Evolutionary conservation across 2,888 invertebrate species (phyloP), one percentile per base, ranked within the genome.

Genomic region (Protonemura montana): DNA sequence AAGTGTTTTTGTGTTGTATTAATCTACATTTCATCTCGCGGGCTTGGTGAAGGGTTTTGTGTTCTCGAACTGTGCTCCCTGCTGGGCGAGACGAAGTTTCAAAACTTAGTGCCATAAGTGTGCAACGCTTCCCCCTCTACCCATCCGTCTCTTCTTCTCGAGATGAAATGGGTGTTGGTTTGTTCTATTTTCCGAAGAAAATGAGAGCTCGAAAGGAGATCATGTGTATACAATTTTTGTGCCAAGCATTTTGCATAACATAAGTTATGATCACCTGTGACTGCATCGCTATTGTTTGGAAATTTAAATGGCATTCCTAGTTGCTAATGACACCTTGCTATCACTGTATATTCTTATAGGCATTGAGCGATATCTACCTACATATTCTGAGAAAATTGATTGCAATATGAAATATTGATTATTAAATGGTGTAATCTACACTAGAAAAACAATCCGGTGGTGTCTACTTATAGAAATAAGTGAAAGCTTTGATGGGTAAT

Each of bases 311-410:
- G 21, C 21, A 59, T 59, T 7, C 59, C 59, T 21, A 10, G 35
- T 35, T 35, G 59, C 21, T 1, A 59, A 21, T 59, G 59, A 2
- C 59, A 21, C 59, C 1, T 59, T 21, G 59, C 35, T 35, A 35
- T 35, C 35, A 35, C 10, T 35, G 35, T 35, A 6, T 35, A 35
- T 35, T n/a, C n/a, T n/a, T n/a, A n/a, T n/a, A n/a, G n/a, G 59
- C 59, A 35, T 10, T 21, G 1, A 10, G 59, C 59, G 16, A 16
- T 59, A 59, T 59, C 59, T 59, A 59, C 59, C 59, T 59, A 59
- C 59, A 59, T 59, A 59, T 59, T 59, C 59, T 59, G 59, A 59
- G 59, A 59, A 59, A 59, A 59, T 41, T 59, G 59, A 59, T 59
- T 59, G 59, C 59, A 13, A 16, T 59, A 59, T 59, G 59, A 35